These are phyloP conservation scores for Xenotilapia flavipinnis DNA, from an alignment of 2,113 vertebrate genomes.

Conservation along the genomic window DNA sequence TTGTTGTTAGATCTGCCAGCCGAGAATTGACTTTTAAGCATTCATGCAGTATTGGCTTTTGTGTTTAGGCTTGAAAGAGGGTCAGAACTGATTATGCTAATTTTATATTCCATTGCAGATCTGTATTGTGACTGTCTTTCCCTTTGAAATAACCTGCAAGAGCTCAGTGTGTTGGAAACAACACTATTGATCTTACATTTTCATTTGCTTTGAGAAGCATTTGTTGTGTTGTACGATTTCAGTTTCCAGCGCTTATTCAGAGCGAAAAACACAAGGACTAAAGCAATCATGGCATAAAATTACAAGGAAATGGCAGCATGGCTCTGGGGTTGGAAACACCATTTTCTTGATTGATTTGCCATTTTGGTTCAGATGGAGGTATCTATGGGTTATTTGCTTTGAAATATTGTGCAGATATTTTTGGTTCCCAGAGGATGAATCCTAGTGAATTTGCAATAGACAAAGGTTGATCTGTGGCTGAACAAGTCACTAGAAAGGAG, in stretches of 20 bases:
- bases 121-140: not conserved
- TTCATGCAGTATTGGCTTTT: not conserved
- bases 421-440: not conserved
- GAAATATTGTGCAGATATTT: not conserved
- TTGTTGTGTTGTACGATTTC: not conserved
- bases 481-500: not conserved
- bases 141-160: not conserved
- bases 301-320: not conserved
- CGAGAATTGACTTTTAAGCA: not conserved
- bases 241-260: not conserved
- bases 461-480: not conserved
- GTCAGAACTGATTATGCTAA: slow-evolving; percentile 24
- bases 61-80: not conserved
- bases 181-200: not conserved
- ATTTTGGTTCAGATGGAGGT: not conserved
- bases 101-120: not conserved
- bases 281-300: not conserved
- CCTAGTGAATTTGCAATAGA: not conserved
- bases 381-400: not conserved
- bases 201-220: not conserved
- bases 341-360: not conserved
- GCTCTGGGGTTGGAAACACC: not conserved
- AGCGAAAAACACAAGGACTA: not conserved
- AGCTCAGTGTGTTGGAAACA: not conserved
- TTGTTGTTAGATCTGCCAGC: not conserved